Conservation (phyloP, 64 coral and sea anemone species). For the Dendrophyllia cribrosa region DNA sequence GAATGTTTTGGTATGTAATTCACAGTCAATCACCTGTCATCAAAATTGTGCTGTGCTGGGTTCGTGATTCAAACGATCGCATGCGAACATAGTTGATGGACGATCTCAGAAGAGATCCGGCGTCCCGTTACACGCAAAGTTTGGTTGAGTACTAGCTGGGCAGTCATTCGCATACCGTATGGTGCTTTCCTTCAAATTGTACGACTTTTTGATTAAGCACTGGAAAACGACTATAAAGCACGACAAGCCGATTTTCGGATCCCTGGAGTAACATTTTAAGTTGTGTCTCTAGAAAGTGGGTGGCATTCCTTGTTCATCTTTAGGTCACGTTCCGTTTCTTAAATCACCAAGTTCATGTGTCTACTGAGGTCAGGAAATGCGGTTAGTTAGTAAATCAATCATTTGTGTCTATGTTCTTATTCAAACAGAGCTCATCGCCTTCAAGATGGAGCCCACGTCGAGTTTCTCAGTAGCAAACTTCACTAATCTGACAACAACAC, state of each 20-base stretch:
- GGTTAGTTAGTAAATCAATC: background rate
- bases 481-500: constrained; percentile 6
- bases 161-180: background rate
- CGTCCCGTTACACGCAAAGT: background rate
- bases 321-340: constrained; percentile 3
- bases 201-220: background rate
- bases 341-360: background rate
- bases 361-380: background rate
- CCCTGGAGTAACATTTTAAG: background rate
- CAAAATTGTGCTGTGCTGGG: background rate
- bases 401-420: background rate
- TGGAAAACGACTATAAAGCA: background rate
- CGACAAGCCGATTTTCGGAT: background rate
- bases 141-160: background rate
- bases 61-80: constrained; percentile 1
- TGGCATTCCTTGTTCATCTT: background rate
- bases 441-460: constrained; percentile 15
- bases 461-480: background rate
- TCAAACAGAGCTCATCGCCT: constrained; percentile 17
- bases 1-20: constrained; percentile 31
- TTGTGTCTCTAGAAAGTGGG: background rate
- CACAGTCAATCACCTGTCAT: constrained; percentile 40
- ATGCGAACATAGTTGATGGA: constrained; percentile 2
- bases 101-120: background rate
- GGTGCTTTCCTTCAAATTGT: background rate